Percentiles rank a stretch among this genome's conserved stretches.
These are phyloP conservation scores for Gallinago nigripennis DNA, from an alignment of 2,797 vertebrate genomes.

Conservation along the genomic window DNA sequence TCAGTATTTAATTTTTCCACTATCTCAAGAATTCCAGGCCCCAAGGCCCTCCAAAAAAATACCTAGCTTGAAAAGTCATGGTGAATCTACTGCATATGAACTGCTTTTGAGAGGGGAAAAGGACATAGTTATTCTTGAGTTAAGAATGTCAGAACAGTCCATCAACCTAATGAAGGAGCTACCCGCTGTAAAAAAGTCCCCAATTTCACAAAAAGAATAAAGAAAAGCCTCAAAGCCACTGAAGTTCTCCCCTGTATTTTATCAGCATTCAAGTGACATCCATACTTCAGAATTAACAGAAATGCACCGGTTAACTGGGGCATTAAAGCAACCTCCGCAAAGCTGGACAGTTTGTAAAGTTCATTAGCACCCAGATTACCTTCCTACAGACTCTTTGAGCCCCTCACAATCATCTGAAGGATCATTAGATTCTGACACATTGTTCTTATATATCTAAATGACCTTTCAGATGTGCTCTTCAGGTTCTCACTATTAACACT, in stretches of 20 bases:
- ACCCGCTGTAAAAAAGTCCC: background rate
- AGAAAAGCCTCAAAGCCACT: conserved; percentile 3
- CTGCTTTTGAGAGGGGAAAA: conserved; percentile 1
- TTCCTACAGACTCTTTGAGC: background rate
- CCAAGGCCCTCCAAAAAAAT: background rate
- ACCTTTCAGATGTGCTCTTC: conserved; percentile 50
- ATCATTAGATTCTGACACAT: conserved; percentile 53
- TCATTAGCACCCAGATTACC: conserved; percentile 42
- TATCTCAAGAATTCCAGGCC: background rate
- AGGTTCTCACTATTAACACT: conserved; percentile 23
- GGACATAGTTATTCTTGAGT: background rate
- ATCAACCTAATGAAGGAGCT: conserved; percentile 33
- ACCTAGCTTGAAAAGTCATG: background rate
- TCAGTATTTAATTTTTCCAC: background rate
- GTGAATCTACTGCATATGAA: background rate
- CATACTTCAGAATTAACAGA: background rate
- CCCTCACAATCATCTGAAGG: conserved; percentile 28
- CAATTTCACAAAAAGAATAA: background rate
- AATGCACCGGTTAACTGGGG: background rate
- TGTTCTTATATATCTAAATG: conserved; percentile 34
- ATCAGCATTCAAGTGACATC: conserved; percentile 12
- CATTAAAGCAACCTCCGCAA: background rate
- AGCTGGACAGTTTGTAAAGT: conserved; percentile 53
- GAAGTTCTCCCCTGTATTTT: background rate
- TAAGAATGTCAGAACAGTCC: conserved; percentile 41